Base-by-base conservation (phyloP, 2,888 invertebrate genomes). In the Mesorhabditis belari region DNA sequence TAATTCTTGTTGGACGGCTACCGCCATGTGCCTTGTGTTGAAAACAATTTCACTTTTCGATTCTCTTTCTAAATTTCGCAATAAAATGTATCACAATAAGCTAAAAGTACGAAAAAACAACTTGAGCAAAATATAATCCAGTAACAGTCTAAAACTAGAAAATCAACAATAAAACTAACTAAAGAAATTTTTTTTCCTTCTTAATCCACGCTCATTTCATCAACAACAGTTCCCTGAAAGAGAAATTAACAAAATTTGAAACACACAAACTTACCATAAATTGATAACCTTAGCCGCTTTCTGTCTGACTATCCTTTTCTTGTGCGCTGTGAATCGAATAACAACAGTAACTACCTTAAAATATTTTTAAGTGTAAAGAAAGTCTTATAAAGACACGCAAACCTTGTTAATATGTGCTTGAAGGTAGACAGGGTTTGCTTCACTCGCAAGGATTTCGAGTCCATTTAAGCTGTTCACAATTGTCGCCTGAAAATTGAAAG, bases 231-330 rank as follows among this genome's bases (percentile, higher is more conserved):
- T n/a, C n/a, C n/a, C n/a, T n/a, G n/a, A n/a, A n/a, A 35, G 17
- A 35, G 17, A 35, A 35, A 35, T 35, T 35, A 35, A 35, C n/a
- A 35, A 35, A 35, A 6, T 35, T 17, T 35, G 17, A 12, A 12
- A 35, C 6, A 35, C 9, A 12, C 17, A 35, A 35, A 12, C 6
- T 54, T 52, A 69, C 67, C 67, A 67, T 57, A 58, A 29, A 53
- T 68, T 68, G 44, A 60, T 28, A 19, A 66, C 68, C 27, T 50
- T 44, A 3, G 67, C 67, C 25, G 64, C 68, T 26, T 64, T 55
- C 27, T 55, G 58, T 25, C 67, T 28, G 52, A 67, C 49, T 6
- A 58, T 35, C 54, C 67, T 50, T 58, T 69, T 67, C 49, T 28
- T 28, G 49, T 60, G 60, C 17, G 35, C 35, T 35, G 35, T 35